Base-by-base conservation (phyloP, 92 coral and sea anemone genomes). In the Phenganax marumi region DNA sequence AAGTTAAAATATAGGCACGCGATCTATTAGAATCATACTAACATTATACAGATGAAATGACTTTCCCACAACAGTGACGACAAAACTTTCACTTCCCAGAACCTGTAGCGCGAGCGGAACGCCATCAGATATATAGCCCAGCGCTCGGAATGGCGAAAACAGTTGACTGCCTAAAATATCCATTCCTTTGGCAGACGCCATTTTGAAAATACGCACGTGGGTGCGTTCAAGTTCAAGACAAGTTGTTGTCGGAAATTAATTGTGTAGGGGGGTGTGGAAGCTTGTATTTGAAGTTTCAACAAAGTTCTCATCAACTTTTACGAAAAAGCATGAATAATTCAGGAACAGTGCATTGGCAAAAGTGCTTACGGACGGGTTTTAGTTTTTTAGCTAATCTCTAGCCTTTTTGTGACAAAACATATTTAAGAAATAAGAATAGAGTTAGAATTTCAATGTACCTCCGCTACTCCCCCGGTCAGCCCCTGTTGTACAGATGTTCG, bases 41-140 rank as follows among this genome's bases (percentile, higher is more conserved):
- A 94, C 98, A 80, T 91, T 86, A 74, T 95, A 95, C 26, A 95
- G 91, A 81, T 95, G 98, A 84, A 89, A 95, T 8, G 98, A 90
- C 62, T 91, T 92, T 51, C 97, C 98, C 17, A 92, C 93, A 33
- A 92, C 97, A 50, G 98, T 95, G 51, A 91, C 91, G 24, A 92
- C 92, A 70, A 95, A 79, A 50, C 81, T 90, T 75, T 92, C 98
- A 60, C 86, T 82, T 47, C 98, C 93, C 56, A 89, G 97, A 0
- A 97, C 79, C 84, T 95, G 98, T 86, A 91, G 46, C 13, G 97
- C 89, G 43, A 95, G 68, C 10, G 98, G 98, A 48, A 95, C 92
- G 65, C 91, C 97, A 76, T 92, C 92, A 47, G 93, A 84, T 64
- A 95, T 89, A 84, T 89, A 92, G 18, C 98, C 98, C 61, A 95